Percentiles rank a stretch among this genome's conserved stretches.
Evolutionary conservation across 92 coral and sea anemone genomes (phyloP).

Genomic region (Pocillopora meandrina): DNA sequence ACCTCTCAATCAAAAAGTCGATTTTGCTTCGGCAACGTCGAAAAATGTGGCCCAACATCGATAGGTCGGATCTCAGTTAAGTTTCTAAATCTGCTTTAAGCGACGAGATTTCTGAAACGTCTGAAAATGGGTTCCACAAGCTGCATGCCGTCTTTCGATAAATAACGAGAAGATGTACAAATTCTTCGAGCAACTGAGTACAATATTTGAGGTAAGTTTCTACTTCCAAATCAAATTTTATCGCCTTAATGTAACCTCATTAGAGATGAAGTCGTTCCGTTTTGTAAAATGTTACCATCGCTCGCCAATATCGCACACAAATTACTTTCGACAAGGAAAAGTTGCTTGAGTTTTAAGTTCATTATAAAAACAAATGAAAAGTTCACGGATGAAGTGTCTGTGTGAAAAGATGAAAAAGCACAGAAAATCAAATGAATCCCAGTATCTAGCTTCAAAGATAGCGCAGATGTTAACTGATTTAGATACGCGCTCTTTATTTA

Average conservation of each 20-base stretch:
- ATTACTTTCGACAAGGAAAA: not conserved
- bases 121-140: not conserved
- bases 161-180: slow-evolving; percentile 13
- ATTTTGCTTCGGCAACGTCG: slow-evolving; percentile 22
- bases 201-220: slow-evolving; percentile 33
- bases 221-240: not conserved
- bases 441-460: not conserved
- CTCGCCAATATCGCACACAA: not conserved
- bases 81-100: not conserved
- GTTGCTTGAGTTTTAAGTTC: not conserved
- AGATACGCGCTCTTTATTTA: not conserved
- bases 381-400: not conserved
- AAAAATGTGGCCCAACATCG: slow-evolving; percentile 39
- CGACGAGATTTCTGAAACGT: not conserved
- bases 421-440: not conserved
- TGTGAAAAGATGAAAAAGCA: not conserved
- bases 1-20: not conserved
- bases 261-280: not conserved
- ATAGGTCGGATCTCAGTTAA: slow-evolving; percentile 1
- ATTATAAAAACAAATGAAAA: not conserved
- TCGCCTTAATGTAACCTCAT: not conserved
- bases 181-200: slow-evolving; percentile 15
- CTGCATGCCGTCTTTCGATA: not conserved
- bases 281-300: not conserved
- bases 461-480: not conserved